Evolutionary conservation across 2,113 vertebrate genomes (phyloP).

Genomic region (Phaethornis superciliosus): DNA sequence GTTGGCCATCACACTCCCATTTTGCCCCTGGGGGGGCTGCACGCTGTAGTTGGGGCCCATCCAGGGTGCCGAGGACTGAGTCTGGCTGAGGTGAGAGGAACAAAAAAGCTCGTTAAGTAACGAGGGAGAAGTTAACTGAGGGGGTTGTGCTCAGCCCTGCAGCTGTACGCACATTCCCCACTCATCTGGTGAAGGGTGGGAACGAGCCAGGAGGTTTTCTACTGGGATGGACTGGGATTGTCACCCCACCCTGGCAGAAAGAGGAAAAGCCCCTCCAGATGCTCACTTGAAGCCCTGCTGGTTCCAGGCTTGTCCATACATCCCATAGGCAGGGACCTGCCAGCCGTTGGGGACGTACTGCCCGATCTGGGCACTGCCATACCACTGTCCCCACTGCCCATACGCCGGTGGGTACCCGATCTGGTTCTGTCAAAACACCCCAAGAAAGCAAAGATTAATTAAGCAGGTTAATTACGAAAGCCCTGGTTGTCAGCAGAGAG

Average conservation of each 20-base stretch:
- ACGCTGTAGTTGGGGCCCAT: slow-evolving; percentile 86
- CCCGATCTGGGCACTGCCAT: slow-evolving; percentile 91
- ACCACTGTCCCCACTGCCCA: slow-evolving; percentile 97
- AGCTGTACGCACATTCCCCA: too few relatives aligned
- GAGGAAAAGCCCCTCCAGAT: slow-evolving; percentile 11
- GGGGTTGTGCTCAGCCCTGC: too few relatives aligned
- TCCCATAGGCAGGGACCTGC: slow-evolving; percentile 93
- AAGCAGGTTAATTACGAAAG: too few relatives aligned
- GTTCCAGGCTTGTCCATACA: slow-evolving; percentile 95
- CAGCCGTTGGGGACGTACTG: slow-evolving; percentile 97
- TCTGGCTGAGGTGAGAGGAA: slow-evolving; percentile 79
- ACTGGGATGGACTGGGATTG: accelerated
- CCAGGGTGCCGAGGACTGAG: slow-evolving; percentile 89
- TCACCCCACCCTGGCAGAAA: accelerated
- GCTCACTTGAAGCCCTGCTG: slow-evolving; percentile 97
- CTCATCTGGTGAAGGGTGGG: too few relatives aligned
- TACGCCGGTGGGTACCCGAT: slow-evolving; percentile 90
- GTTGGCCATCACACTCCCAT: slow-evolving; percentile 87
- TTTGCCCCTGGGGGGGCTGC: slow-evolving; percentile 86
- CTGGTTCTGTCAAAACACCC: slow-evolving; percentile 84
- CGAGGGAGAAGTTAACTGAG: not conserved
- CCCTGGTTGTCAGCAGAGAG: too few relatives aligned
- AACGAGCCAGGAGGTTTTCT: too few relatives aligned
- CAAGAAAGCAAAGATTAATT: too few relatives aligned
- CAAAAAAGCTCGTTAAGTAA: not conserved